phyloP scores from a whole-genome alignment of 2,113 vertebrate genomes.

The Nesogale talazaci region DNA sequence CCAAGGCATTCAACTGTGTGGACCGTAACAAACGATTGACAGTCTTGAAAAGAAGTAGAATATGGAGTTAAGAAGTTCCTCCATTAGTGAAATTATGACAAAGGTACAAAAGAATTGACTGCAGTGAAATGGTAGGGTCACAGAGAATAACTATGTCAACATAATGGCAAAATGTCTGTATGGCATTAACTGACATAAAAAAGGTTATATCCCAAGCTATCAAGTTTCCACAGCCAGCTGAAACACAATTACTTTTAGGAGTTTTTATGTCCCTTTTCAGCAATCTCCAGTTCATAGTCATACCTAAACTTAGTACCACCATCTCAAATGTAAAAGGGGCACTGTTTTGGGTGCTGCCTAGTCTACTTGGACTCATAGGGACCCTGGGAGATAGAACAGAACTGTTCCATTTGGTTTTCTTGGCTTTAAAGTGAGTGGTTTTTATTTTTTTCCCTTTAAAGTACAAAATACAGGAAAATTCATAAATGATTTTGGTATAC shows the following conservation, averaged over 20 bases:
- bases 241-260: background rate
- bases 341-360: background rate
- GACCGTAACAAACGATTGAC: no score
- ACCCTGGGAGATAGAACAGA: background rate
- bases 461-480: background rate
- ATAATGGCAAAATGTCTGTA: no score
- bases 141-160: no score
- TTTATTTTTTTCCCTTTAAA: background rate
- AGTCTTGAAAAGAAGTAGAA: background rate
- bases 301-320: background rate
- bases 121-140: no score
- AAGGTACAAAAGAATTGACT: no score
- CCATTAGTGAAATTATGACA: no score
- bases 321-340: background rate
- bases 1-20: no score
- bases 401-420: background rate
- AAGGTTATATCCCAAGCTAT: no score
- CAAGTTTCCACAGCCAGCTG: no score
- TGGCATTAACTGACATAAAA: no score
- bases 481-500: background rate
- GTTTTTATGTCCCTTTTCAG: conserved; percentile 3
- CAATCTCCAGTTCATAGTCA: background rate
- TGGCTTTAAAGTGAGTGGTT: background rate
- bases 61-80: background rate
- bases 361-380: background rate